phyloP scores from a whole-genome alignment of 2,888 invertebrate genomes.

The Leptarthrus brevirostris region DNA sequence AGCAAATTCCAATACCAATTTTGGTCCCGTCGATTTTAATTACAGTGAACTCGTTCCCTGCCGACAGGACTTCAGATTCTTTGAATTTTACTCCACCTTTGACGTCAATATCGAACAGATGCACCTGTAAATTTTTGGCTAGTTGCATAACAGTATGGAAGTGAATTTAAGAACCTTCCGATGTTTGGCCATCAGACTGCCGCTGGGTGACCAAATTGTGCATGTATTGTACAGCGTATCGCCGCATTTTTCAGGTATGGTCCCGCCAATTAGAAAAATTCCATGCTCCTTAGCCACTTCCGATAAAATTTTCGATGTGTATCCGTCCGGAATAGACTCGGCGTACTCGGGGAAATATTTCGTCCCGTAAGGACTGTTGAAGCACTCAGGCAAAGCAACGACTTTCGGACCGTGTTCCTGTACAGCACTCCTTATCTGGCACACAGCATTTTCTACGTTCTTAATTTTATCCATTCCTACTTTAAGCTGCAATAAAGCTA shows the following conservation, averaged over 20 bases:
- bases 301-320: slow-evolving; percentile 78
- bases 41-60: slow-evolving; percentile 79
- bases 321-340: slow-evolving; percentile 83
- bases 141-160: not conserved
- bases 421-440: slow-evolving; percentile 76
- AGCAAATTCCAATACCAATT: slow-evolving; percentile 94
- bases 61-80: slow-evolving; percentile 85
- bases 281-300: slow-evolving; percentile 79
- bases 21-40: slow-evolving; percentile 78
- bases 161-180: slow-evolving; percentile 74
- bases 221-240: slow-evolving; percentile 83
- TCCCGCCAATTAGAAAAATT: slow-evolving; percentile 88
- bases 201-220: slow-evolving; percentile 84
- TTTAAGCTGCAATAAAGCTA: slow-evolving; percentile 86
- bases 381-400: slow-evolving; percentile 86
- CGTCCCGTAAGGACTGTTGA: slow-evolving; percentile 94
- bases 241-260: slow-evolving; percentile 83
- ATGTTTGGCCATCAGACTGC: slow-evolving; percentile 82
- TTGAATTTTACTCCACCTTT: slow-evolving; percentile 92
- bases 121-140: slow-evolving; percentile 72
- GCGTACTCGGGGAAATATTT: slow-evolving; percentile 87
- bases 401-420: slow-evolving; percentile 74
- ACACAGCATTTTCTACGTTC: slow-evolving; percentile 80
- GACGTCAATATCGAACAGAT: slow-evolving; percentile 95
- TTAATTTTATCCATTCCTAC: slow-evolving; percentile 80